A percentile compares a stretch with the other conserved stretches of the same genome.
Conservation (phyloP, 1,140 invertebrate genomes). For the Heliconius melpomene region DNA sequence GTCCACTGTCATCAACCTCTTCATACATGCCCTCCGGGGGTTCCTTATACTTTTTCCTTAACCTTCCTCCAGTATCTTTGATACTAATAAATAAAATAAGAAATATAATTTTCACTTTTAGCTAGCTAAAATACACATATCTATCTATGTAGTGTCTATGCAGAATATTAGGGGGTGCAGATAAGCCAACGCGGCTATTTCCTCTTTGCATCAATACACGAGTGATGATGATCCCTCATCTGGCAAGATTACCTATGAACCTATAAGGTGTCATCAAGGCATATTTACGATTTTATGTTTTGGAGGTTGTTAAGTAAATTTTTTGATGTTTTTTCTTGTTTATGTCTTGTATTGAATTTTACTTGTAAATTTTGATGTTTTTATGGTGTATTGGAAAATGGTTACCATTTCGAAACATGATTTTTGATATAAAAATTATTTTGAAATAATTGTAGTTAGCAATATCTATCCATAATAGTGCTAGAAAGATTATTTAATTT, state of each 20-base stretch:
- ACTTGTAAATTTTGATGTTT: not conserved
- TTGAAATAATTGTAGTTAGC: too few relatives aligned
- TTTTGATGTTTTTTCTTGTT: not conserved
- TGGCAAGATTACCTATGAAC: conserved; percentile 36
- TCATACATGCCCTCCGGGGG: too few relatives aligned
- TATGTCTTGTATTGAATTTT: not conserved
- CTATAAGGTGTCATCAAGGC: conserved; percentile 14
- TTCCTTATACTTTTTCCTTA: too few relatives aligned
- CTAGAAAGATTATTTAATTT: too few relatives aligned
- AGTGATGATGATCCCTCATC: conserved; percentile 41
- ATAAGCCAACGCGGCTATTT: conserved; percentile 46
- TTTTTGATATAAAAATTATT: too few relatives aligned
- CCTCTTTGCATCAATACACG: conserved; percentile 27
- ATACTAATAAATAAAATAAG: not conserved
- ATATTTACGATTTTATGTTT: not conserved
- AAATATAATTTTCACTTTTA: not conserved
- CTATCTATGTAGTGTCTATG: not conserved
- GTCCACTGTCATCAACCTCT: too few relatives aligned
- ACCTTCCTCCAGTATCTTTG: too few relatives aligned
- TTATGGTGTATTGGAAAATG: too few relatives aligned
- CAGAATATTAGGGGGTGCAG: not conserved
- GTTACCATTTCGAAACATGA: too few relatives aligned
- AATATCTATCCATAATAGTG: too few relatives aligned
- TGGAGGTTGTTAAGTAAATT: conserved; percentile 26
- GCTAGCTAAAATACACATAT: not conserved